phyloP scores from a whole-genome alignment of 2,888 invertebrate species.

The Deilephila elpenor region DNA sequence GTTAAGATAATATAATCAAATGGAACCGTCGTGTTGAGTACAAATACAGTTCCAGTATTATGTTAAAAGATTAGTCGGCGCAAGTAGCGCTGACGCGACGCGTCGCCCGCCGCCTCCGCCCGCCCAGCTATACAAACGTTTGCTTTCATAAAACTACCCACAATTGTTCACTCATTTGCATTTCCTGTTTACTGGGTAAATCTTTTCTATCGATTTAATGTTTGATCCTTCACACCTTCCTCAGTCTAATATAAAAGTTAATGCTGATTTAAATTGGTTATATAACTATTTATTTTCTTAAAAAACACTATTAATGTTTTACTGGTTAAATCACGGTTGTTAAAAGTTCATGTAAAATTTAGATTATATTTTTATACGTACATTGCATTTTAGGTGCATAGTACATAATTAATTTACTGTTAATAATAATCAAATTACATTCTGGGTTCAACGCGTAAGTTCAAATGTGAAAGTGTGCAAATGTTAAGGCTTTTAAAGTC shows the following conservation, averaged over 20 bases:
- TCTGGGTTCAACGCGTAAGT: not conserved
- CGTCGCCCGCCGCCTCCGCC: conserved; percentile 37
- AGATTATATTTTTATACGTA: no score
- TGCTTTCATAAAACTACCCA: conserved; percentile 56
- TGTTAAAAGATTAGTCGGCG: conserved; percentile 64
- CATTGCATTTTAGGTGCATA: no score
- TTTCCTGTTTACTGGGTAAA: conserved; percentile 61
- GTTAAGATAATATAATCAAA: conserved; percentile 36
- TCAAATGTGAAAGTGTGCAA: not conserved
- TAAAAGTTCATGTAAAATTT: no score
- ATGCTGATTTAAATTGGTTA: not conserved
- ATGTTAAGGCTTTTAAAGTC: not conserved
- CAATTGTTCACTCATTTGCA: conserved; percentile 68
- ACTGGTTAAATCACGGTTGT: no score
- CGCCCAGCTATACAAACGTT: conserved; percentile 56
- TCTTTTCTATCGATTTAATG: conserved; percentile 50
- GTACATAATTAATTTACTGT: no score
- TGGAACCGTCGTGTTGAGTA: conserved; percentile 37
- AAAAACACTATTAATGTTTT: no score
- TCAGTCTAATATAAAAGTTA: not conserved
- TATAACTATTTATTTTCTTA: no score
- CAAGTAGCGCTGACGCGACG: conserved; percentile 45
- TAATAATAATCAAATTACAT: not conserved
- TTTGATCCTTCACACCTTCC: conserved; percentile 7
- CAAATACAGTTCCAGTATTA: conserved; percentile 54